phyloP scores from a whole-genome alignment of 2,797 vertebrate species.

The Amblyopsis hoosieri region DNA sequence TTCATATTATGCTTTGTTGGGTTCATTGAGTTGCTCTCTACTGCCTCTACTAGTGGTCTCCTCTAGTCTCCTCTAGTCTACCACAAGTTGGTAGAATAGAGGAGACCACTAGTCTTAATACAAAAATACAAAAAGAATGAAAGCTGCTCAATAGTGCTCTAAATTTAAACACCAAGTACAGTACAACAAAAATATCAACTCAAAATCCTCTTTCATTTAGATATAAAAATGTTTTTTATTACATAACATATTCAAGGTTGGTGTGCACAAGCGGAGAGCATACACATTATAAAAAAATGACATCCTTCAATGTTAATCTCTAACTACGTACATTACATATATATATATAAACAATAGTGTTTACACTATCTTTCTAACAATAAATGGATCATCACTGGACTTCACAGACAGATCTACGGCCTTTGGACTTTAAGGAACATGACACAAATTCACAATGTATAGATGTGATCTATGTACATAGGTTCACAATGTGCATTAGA shows the following conservation, averaged over 20 bases:
- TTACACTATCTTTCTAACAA: conserved; percentile 9
- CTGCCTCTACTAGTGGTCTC: too few relatives aligned
- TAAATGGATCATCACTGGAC: conserved; percentile 48
- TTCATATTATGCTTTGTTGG: conserved; percentile 4
- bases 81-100: conserved; percentile 12
- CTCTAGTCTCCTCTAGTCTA: too few relatives aligned
- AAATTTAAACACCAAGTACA: not conserved
- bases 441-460: conserved; percentile 21
- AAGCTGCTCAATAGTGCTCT: conserved; percentile 18
- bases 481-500: conserved; percentile 13
- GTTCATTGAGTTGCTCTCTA: conserved; percentile 10
- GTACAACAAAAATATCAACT: conserved; percentile 24
- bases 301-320: conserved; percentile 20
- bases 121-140: not conserved
- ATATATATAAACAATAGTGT: conserved; percentile 10
- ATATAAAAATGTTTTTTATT: conserved; percentile 46
- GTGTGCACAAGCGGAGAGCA: conserved; percentile 7
- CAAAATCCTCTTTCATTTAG: conserved; percentile 44
- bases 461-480: conserved; percentile 10
- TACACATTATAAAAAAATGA: conserved; percentile 40
- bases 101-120: not conserved
- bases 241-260: conserved; percentile 38
- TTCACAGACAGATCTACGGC: conserved; percentile 28
- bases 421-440: conserved; percentile 31
- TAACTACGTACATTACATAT: too few relatives aligned